Base-by-base conservation (phyloP, 37 sponge, comb jelly and placozoan genomes). In the Tethya wilhelma region DNA sequence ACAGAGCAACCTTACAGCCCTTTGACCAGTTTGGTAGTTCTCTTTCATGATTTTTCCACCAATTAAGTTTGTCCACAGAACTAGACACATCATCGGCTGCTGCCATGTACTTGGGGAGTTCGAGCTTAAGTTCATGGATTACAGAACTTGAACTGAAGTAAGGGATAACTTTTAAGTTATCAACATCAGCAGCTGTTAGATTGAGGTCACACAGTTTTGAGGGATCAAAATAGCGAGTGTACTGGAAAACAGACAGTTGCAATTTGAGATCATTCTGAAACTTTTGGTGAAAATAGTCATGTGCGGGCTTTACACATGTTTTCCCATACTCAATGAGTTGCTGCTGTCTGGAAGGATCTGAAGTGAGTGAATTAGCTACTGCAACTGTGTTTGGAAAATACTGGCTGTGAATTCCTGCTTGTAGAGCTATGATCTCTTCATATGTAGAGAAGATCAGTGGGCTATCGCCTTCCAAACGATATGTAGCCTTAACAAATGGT, bases 391-490 rank as follows among this genome's bases (percentile, higher is more conserved):
- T 67, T 8, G 67, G 67, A 31, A 36, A 67, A 38, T 67, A 33
- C 37, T 12, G 14, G 17, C 17, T 49, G 55, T 11, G 17, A 49
- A 67, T 67, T 8, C 5, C 20, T 36, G 67, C 74, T 74, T 11
- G 43, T 6, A 79, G 44, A 7, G 38, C 44, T 30, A 59, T 58
- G 23, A 69, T 43, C 14, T 69, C 42, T 32, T 69, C 56, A 75
- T 75, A 34, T 56, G 60, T n/a, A 7, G 34, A 38, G 28, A 36
- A 58, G 8, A 56, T 8, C n/a, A 82, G 65, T 41, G 75, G 44
- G 29, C 84, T 75, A 74, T 83, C 84, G 22, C 84, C 75, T 31
- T 83, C 84, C 41, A 83, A 43, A 4, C 36, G 46, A 65, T 82
- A 82, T 0, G 74, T 82, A 1, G 74, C 46, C 32, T 72, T 67